Base-by-base conservation (phyloP, 2,888 invertebrate genomes). In the Platycheirus albimanus region DNA sequence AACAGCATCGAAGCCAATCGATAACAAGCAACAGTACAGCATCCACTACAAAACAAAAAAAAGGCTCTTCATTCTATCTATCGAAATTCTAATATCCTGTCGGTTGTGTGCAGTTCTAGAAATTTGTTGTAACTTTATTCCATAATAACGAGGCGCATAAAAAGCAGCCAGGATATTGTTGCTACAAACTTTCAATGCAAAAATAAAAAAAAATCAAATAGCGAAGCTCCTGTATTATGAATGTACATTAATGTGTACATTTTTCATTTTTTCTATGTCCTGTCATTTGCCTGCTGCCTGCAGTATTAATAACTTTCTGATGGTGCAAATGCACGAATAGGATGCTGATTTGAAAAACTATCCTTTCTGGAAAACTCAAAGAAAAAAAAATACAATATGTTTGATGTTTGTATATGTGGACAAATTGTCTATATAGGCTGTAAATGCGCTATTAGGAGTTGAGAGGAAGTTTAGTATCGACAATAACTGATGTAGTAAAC, bases 11-110 rank as follows among this genome's bases (percentile, higher is more conserved):
- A 76, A 76, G 58, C 52, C 71, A 81, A 81, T 81, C 81, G 66
- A 71, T 71, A 76, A 66, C 80, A 58, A 76, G 81, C 71, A 67
- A 77, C 77, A 76, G 61, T 45, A 28, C 41, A 24, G 36, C 54
- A 28, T 43, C 30, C 30, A 36, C 24, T 51, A 66, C 64, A 43
- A 43, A 28, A 47, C 8, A 20, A 8, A 47, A 49, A 38, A 63
- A 33, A 17, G 13, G 41, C 66, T 24, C 43, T 58, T 47, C 19
- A 20, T 69, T 38, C 24, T 66, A 49, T 77, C 81, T 70, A 80
- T 66, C 70, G 76, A 58, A 58, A 66, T 71, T 75, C 80, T 81
- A 81, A 81, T 76, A 81, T 81, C 81, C 81, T 80, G 70, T 75
- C 52, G 58, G 63, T 54, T 63, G 75, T 75, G 36, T 75, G 51